Evolutionary conservation across 2,113 vertebrate species (phyloP), one percentile per base, ranked within the genome.

Genomic region (Pampusana beccarii): DNA sequence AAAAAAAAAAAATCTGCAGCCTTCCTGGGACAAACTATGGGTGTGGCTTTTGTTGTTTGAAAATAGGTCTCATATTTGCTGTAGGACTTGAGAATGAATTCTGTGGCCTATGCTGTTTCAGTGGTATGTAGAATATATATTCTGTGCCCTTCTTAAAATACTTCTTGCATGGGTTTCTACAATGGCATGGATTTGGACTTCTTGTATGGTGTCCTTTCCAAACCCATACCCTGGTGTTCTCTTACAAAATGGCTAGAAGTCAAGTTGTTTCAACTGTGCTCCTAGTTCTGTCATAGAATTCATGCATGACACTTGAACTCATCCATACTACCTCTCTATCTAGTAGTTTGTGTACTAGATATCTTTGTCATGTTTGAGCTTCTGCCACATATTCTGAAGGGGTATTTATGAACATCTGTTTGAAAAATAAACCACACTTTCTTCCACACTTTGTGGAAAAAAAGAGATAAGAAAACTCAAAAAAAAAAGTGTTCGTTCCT

Each of bases 401-500:
- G 13, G 3, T 58, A 58, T 40, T 92, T 46, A 36, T 58, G 31
- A 86, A 65, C 11, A 48, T 3, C 25, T 38, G 9, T 13, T 62
- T 53, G 11, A 71, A 13, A 82, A 82, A 75, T n/a, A 90, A 78
- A 70, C 6, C 7, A 58, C 2, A 69, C 1, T 4, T 57, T 75
- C 64, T 62, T 50, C 1, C 72, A 33, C 3, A 16, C 3, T 71
- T 54, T 62, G 4, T 74, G 50, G 14, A 86, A 80, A 75, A 84
- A 4, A 58, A 42, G 26, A 66, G 17, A 25, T 36, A 48, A 44
- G 17, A 53, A 75, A 64, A 38, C 2, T 20, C 16, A 36, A 25
- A 50, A 40, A 28, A 12, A 34, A 3, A 40, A 44, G 17, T 1
- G 2, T 10, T 38, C 2, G 5, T 46, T 9, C 13, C 5, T 69